Percentiles rank a stretch among this genome's conserved stretches.
phyloP scores from a whole-genome alignment of 1,140 invertebrate genomes.

The Drosophila bifasciata region DNA sequence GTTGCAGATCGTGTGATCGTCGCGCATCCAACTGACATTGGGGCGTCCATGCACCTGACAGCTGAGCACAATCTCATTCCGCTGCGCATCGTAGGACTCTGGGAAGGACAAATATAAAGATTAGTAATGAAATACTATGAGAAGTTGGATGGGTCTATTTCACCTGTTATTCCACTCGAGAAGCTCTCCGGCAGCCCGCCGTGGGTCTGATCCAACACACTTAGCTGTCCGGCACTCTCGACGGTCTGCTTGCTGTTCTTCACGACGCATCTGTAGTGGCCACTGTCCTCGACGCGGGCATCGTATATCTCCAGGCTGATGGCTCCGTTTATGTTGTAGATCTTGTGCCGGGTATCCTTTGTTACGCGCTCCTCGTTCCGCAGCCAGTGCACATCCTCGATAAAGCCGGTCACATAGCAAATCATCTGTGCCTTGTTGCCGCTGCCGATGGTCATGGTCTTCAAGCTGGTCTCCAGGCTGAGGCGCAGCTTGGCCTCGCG shows the following conservation, averaged over 20 bases:
- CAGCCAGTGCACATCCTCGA: conserved; percentile 79
- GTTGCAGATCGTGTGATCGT: conserved; percentile 85
- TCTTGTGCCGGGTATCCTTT: conserved; percentile 72
- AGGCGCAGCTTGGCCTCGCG: conserved; percentile 70
- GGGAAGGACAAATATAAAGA: neutral
- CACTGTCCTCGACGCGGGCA: conserved; percentile 73
- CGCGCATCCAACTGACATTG: conserved; percentile 88
- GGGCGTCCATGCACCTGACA: conserved; percentile 87
- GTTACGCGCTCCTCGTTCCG: conserved; percentile 71
- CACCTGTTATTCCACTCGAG: conserved; percentile 29
- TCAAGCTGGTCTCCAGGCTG: conserved; percentile 68
- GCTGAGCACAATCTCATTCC: conserved; percentile 87
- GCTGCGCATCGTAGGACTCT: conserved; percentile 84
- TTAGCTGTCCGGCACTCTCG: conserved; percentile 86
- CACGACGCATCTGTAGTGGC: conserved; percentile 86
- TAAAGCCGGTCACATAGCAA: conserved; percentile 74
- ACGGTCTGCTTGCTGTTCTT: conserved; percentile 87
- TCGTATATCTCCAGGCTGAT: conserved; percentile 80
- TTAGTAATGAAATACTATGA: neutral
- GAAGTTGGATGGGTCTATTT: rapidly evolving
- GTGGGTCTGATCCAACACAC: conserved; percentile 84
- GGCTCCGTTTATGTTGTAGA: conserved; percentile 81
- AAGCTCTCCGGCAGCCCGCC: conserved; percentile 67
- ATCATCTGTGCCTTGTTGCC: conserved; percentile 80
- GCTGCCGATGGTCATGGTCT: conserved; percentile 74